Evolutionary conservation across 2,797 vertebrate genomes (phyloP).

Genomic region (Ataeniobius toweri): DNA sequence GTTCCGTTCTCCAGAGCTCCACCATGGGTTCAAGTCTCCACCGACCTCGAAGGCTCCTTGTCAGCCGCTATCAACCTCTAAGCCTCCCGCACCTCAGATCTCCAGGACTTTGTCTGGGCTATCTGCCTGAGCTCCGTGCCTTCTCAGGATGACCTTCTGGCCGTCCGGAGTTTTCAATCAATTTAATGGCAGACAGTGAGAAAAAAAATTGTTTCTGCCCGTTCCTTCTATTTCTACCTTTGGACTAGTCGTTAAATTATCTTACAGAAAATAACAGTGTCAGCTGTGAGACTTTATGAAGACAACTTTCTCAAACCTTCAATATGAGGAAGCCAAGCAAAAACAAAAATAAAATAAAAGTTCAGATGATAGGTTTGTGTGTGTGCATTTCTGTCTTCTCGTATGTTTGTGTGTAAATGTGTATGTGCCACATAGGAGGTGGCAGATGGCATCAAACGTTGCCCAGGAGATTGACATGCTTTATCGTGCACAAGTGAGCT

Average conservation of each 20-base stretch:
- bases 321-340: conserved; percentile 10
- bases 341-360: conserved; percentile 29
- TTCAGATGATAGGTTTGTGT: conserved; percentile 28
- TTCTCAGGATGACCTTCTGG: too few relatives aligned
- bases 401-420: conserved; percentile 9
- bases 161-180: not conserved
- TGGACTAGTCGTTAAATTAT: not conserved
- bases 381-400: not conserved
- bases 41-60: too few relatives aligned
- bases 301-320: conserved; percentile 14
- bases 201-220: not conserved
- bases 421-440: conserved; percentile 44
- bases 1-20: too few relatives aligned
- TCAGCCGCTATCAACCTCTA: too few relatives aligned
- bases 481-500: conserved; percentile 61
- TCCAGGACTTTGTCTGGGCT: too few relatives aligned
- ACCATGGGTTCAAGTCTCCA: too few relatives aligned
- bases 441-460: conserved; percentile 37
- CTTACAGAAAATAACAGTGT: not conserved
- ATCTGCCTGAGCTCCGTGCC: too few relatives aligned
- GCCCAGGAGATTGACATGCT: conserved; percentile 69
- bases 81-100: too few relatives aligned
- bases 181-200: not conserved
- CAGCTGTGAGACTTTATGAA: not conserved
- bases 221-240: not conserved